Evolutionary conservation across 2,113 vertebrate species (phyloP), one percentile per base, ranked within the genome.

Genomic region (Melanotaenia duboulayi): DNA sequence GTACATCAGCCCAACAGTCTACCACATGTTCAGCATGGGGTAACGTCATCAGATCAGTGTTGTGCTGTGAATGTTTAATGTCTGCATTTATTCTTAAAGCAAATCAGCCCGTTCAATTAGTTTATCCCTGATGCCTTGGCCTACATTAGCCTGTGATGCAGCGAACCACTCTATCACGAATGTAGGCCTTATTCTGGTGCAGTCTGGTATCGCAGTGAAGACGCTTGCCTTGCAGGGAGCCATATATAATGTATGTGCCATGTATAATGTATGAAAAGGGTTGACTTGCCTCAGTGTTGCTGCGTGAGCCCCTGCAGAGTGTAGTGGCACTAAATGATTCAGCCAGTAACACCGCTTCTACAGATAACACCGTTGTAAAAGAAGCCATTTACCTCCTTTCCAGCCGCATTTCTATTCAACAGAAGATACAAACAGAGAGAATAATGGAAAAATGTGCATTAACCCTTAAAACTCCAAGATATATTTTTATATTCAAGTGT

Each of bases 221-320:
- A 80, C 67, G 83, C 76, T 81, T 74, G 82, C 87, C 88, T 89
- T 69, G 74, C 87, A 87, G 81, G 85, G 72, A 84, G 78, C 59
- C 86, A 92, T 92, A 71, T 91, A 90, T 92, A 90, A 92, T 92
- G 85, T 85, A 92, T 90, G 78, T 66, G 76, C 24, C 74, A 92
- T 92, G 82, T 90, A 91, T 92, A 91, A 91, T 92, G 71, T 78
- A 92, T 90, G 83, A 85, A 90, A 73, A 25, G 86, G 80, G 56
- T 89, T 65, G 86, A 59, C 81, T 92, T 85, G 78, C 89, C 72
- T 87, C 65, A 48, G 84, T 58, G 79, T 77, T 85, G 74, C 82
- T 77, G 76, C 60, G 71, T 71, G 81, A 84, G 78, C 81, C 81
- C 80, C 88, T 39, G 68, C 83, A 72, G 83, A 84, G 73, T 46